Percentiles rank a stretch among this genome's conserved stretches.
These are phyloP conservation scores for Drosophila grimshawi DNA, from an alignment of 1,140 invertebrate species.

Conservation along the genomic window DNA sequence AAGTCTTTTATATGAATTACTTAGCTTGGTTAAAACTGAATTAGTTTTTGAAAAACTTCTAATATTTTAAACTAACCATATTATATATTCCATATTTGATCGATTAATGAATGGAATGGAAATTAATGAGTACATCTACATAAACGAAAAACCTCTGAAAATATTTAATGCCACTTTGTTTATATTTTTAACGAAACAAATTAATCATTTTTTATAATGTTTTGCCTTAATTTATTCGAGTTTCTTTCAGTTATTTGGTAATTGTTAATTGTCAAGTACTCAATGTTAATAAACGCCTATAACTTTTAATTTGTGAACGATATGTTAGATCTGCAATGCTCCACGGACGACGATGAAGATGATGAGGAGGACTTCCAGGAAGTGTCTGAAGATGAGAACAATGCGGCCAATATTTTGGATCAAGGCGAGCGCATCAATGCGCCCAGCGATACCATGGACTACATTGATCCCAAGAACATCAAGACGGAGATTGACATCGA, in stretches of 20 bases:
- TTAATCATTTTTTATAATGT: conserved; percentile 9
- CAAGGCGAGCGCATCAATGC: conserved; percentile 80
- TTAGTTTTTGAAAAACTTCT: neutral
- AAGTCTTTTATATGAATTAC: too few species aligned
- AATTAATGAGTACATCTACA: too few species aligned
- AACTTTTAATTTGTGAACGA: conserved; percentile 1
- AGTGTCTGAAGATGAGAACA: conserved; percentile 86
- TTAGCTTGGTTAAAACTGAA: neutral
- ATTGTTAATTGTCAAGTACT: neutral
- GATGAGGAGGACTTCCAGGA: conserved; percentile 89
- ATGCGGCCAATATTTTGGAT: conserved; percentile 85
- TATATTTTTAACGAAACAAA: neutral
- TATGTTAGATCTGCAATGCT: conserved; percentile 88
- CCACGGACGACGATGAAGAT: conserved; percentile 88
- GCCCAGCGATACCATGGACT: conserved; percentile 48
- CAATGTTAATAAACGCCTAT: neutral
- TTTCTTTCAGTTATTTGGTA: conserved; percentile 28
- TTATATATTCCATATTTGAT: too few species aligned
- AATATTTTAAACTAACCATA: too few species aligned
- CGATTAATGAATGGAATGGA: too few species aligned
- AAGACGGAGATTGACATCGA: conserved; percentile 77
- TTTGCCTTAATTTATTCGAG: conserved; percentile 4
- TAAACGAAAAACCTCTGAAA: neutral
- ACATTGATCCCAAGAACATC: conserved; percentile 76
- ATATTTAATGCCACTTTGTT: neutral